Percentiles rank a stretch among this genome's conserved stretches.
Evolutionary conservation across 2,113 vertebrate genomes (phyloP).

Genomic region (Genyomyrus donnyi): DNA sequence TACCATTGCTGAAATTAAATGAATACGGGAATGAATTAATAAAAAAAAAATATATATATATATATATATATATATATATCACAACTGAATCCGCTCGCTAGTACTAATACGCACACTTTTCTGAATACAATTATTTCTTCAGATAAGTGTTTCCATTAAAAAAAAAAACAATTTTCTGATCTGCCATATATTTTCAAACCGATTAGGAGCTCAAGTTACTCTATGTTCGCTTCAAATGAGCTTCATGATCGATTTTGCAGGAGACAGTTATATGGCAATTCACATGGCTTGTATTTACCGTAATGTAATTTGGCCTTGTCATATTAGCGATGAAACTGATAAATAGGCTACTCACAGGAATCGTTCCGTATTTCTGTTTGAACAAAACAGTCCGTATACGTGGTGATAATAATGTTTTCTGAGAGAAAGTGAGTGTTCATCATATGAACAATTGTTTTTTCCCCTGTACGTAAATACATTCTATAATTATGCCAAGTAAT

Average conservation of each 20-base stretch:
- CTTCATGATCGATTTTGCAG: not conserved
- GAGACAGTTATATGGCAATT: not conserved
- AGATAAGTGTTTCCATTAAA: not conserved
- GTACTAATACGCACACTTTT: not conserved
- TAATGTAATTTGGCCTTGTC: not conserved
- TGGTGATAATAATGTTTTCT: not conserved
- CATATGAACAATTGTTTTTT: not conserved
- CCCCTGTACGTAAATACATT: not conserved
- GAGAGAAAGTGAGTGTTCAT: not conserved
- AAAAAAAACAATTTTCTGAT: not conserved
- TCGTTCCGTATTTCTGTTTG: not conserved
- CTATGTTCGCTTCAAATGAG: not conserved
- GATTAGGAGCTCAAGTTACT: not conserved
- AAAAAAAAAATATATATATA: too few relatives aligned
- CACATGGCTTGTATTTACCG: not conserved
- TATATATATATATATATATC: not conserved
- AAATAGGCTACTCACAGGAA: not conserved
- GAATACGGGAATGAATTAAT: not conserved
- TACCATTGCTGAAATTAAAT: not conserved
- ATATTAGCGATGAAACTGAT: not conserved
- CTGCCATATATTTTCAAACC: not conserved
- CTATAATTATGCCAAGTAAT: not conserved
- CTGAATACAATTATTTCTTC: not conserved
- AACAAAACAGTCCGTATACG: not conserved
- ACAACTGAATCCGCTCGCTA: not conserved